These are phyloP conservation scores for Lophius americanus DNA, from an alignment of 2,797 vertebrate genomes.

Conservation along the genomic window DNA sequence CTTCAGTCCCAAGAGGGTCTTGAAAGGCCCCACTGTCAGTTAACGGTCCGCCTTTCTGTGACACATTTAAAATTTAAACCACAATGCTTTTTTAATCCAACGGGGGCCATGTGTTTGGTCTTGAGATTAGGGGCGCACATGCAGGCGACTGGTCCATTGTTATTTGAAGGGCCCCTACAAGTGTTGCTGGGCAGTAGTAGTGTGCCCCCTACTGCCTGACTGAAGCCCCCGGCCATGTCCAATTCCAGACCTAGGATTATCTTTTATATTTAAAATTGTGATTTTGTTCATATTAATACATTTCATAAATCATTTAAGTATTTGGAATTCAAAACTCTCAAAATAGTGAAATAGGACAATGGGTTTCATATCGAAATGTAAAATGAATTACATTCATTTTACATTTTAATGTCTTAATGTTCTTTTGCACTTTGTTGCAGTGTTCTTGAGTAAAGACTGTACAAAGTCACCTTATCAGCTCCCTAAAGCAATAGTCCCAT, in stretches of 20 bases:
- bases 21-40: slow-evolving; percentile 47
- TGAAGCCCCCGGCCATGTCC: background rate
- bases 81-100: slow-evolving; percentile 31
- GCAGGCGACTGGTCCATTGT: slow-evolving; percentile 37
- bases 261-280: background rate
- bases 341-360: too few relatives aligned
- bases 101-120: slow-evolving; percentile 42
- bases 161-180: slow-evolving; percentile 21
- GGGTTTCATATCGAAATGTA: too few relatives aligned
- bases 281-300: background rate
- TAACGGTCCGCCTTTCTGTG: slow-evolving; percentile 54
- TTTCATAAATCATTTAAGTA: background rate
- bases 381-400: too few relatives aligned
- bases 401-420: too few relatives aligned
- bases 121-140: slow-evolving; percentile 35
- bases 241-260: background rate
- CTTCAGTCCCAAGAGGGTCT: slow-evolving; percentile 43
- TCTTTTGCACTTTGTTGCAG: too few relatives aligned
- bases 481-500: too few relatives aligned
- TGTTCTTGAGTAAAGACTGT: too few relatives aligned
- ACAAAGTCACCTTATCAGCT: too few relatives aligned
- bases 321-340: background rate
- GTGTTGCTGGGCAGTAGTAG: slow-evolving; percentile 38
- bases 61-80: slow-evolving; percentile 76
- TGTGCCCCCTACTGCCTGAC: slow-evolving; percentile 66